Conservation (phyloP, 2,888 invertebrate species). For the Campoplex nolae region DNA sequence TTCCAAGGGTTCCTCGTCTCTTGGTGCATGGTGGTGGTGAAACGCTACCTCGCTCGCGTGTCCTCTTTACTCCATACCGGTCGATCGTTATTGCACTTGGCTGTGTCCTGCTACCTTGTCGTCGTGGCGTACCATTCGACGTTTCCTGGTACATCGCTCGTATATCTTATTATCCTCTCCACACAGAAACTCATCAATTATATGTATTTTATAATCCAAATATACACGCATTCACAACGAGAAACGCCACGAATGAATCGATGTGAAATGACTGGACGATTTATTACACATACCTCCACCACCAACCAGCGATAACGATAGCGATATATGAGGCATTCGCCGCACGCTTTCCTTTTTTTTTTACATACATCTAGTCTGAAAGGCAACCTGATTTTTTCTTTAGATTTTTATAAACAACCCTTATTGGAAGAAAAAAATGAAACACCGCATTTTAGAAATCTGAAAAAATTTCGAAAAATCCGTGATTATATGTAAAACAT, state of each 20-base stretch:
- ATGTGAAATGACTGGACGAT: neutral
- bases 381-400: too few relatives aligned
- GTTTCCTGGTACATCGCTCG: constrained; percentile 39
- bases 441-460: too few relatives aligned
- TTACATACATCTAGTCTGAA: too few relatives aligned
- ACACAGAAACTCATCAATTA: neutral
- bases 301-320: too few relatives aligned
- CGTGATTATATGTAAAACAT: too few relatives aligned
- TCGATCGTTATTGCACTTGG: constrained; percentile 46
- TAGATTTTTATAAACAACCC: too few relatives aligned
- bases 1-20: constrained; percentile 33
- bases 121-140: constrained; percentile 44
- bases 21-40: constrained; percentile 49
- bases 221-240: neutral
- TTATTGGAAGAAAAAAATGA: too few relatives aligned
- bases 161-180: constrained; percentile 20
- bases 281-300: neutral
- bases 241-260: neutral
- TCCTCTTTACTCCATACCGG: constrained; percentile 10
- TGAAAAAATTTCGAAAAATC: too few relatives aligned
- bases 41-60: constrained; percentile 13
- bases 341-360: too few relatives aligned
- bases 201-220: constrained; percentile 10
- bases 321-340: too few relatives aligned
- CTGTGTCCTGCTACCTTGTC: constrained; percentile 15